A percentile compares a stretch with the other conserved stretches of the same genome.
These are phyloP conservation scores for Apamea sordens DNA, from an alignment of 2,888 invertebrate genomes.

Conservation along the genomic window DNA sequence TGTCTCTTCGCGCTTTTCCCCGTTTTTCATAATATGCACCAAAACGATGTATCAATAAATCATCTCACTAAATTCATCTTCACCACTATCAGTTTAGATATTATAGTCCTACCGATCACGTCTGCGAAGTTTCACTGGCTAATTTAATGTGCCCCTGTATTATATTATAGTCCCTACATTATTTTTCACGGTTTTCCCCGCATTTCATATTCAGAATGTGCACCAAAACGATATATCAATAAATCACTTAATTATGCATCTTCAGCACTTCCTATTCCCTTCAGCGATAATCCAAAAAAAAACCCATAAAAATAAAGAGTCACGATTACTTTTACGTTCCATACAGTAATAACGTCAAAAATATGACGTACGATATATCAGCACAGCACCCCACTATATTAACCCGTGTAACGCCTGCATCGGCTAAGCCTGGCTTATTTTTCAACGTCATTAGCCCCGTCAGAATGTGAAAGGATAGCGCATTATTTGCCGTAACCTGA, in stretches of 20 bases:
- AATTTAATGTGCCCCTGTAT: no score
- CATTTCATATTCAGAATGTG: not conserved
- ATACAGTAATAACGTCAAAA: constrained; percentile 71
- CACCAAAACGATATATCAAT: constrained; percentile 1
- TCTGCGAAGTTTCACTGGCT: no score
- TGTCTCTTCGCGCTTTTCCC: not conserved
- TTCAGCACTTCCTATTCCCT: constrained; percentile 48
- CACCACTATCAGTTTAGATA: constrained; percentile 28
- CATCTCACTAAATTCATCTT: constrained; percentile 30
- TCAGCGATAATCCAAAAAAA: constrained; percentile 54
- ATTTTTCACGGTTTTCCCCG: not conserved
- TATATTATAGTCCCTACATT: no score
- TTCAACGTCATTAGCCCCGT: constrained; percentile 77
- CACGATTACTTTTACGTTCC: constrained; percentile 69
- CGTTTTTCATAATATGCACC: not conserved
- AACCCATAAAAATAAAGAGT: constrained; percentile 68
- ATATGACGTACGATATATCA: constrained; percentile 76
- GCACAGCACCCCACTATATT: constrained; percentile 71
- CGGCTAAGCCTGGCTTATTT: constrained; percentile 76
- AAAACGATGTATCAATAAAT: constrained; percentile 27
- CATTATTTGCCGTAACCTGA: constrained; percentile 74
- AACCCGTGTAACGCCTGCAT: constrained; percentile 73
- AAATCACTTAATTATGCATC: constrained; percentile 37
- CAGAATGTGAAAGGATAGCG: constrained; percentile 76
- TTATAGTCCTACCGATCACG: no score